Base-by-base conservation (phyloP, 2,888 invertebrate species). In the Dasypolia templi region DNA sequence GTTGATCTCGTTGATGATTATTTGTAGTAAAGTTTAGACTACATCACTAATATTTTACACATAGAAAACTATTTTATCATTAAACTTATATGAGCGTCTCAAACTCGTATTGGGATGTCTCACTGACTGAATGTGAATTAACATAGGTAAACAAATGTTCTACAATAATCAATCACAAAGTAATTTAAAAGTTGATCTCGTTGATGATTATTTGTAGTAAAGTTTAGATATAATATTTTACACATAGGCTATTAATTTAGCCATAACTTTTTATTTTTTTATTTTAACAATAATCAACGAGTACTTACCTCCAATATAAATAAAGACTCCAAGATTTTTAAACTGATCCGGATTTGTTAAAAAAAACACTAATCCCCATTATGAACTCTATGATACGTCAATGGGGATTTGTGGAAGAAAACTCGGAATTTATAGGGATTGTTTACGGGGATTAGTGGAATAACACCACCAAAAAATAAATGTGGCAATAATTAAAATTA, bases 401-500 rank as follows among this genome's bases (percentile, higher is more conserved):
- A 35, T 35, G 35, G 35, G 35, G 35, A 35, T 35, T 35, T 35
- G 35, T 4, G 35, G 35, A 35, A 35, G 35, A 35, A 35, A 35
- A 35, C 6, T 35, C 7, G 35, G 35, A 7, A 35, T 35, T 35
- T 4, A 35, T 35, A 7, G 35, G 35, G 35, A 35, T 6, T 35
- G 35, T 35, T 7, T 6, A 3, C 7, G 35, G 4, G 35, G 35
- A 35, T 35, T 35, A 35, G 35, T 35, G 35, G 39, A n/a, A n/a
- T n/a, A n/a, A n/a, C n/a, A n/a, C 17, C n/a, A 17, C 11, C 11
- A 56, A 32, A 55, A 62, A 63, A 53, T 1, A 64, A 67, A 61
- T 77, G 42, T 68, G 56, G 61, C 77, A 77, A 82, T 61, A 77
- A 55, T 61, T 55, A 55, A 22, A 65, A 82, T 62, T 35, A 53